Base-by-base conservation (phyloP, 2,888 invertebrate species). In the Bombylius discolor region DNA sequence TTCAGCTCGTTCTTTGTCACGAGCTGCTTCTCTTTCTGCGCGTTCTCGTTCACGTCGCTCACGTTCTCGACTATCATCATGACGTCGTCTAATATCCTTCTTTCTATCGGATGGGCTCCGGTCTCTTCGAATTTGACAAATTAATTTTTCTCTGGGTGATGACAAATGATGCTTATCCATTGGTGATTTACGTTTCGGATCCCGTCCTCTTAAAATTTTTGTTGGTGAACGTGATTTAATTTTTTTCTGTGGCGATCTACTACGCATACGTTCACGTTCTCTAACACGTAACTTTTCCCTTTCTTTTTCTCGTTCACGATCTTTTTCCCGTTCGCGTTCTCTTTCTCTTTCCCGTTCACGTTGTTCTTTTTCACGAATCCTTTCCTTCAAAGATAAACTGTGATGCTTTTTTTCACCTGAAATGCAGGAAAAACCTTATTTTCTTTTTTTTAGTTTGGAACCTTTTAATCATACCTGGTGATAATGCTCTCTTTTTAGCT, bases 1-100 rank as follows among this genome's bases (percentile, higher is more conserved):
- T 61, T 88, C 88, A 61, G 80, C 79, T 1, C 81, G 74, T 64
- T 82, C 81, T 62, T 81, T 81, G 60, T 81, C 80, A 4, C 81
- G 68, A 1, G 79, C 80, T 1, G 79, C 79, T 65, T 80, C 80
- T 11, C 79, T 63, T 59, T 79, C 79, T 6, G 76, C 66, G 3
- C 79, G 73, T 53, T 78, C 78, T 4, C 78, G 67, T 47, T 79
- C 79, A 4, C 77, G 73, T 23, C 77, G 72, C 5, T 82, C 82
- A 51, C 84, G 76, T 57, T 85, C 85, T 61, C 83, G 76, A 32
- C 59, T 60, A 64, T 58, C 59, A 66, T 70, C 52, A 64, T 67
- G 56, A 63, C 67, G 58, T 3, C 70, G 52, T 65, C 80, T 1
- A 66, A 60, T 36, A 65, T 61, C 4, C 45, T 59, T 59, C 39